These are phyloP conservation scores for Cygnus olor DNA, from an alignment of 2,797 vertebrate species.

Conservation along the genomic window DNA sequence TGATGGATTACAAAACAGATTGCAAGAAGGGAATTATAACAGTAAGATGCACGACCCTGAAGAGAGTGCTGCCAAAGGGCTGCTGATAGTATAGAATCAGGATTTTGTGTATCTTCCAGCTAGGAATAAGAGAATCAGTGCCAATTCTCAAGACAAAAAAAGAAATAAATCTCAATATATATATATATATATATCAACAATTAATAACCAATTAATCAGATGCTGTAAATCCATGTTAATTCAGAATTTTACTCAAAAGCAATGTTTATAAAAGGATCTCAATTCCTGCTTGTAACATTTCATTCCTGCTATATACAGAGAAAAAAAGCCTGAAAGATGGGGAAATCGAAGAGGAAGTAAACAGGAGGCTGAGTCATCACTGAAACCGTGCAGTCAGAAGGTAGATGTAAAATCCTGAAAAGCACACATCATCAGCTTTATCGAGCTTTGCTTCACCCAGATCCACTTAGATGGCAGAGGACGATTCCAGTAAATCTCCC, in stretches of 20 bases:
- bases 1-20: not conserved
- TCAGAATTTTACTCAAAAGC: slow-evolving; percentile 10
- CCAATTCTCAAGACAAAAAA: not conserved
- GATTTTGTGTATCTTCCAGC: not conserved
- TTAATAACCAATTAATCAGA: not conserved
- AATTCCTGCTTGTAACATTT: not conserved
- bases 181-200: not conserved
- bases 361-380: slow-evolving; percentile 22
- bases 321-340: slow-evolving; percentile 20
- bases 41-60: not conserved
- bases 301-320: not conserved
- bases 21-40: not conserved
- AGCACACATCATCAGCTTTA: not conserved
- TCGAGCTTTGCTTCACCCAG: not conserved
- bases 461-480: not conserved
- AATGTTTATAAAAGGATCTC: not conserved
- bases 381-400: not conserved
- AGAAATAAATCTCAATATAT: not conserved
- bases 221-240: not conserved
- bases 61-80: not conserved
- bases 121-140: not conserved
- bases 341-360: slow-evolving; percentile 47
- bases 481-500: not conserved
- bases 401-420: slow-evolving; percentile 35
- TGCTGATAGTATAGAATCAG: not conserved